Base-by-base conservation (phyloP, 2,113 vertebrate genomes). In the Myrmophylax atrothorax region DNA sequence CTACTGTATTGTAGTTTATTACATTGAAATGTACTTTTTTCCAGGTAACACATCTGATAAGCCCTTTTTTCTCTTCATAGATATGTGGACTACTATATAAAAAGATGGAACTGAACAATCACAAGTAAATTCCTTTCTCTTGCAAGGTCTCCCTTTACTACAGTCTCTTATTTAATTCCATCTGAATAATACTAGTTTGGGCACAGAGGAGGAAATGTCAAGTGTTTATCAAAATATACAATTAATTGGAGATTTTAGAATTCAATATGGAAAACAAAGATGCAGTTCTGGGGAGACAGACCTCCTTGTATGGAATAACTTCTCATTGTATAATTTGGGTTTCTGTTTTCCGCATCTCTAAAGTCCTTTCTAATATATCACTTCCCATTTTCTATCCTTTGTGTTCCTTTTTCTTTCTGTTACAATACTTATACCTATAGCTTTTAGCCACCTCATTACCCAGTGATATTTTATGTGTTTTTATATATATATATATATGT, bases 11-110 rank as follows among this genome's bases (percentile, higher is more conserved):
- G 33, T 18, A 58, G 7, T 67, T 75, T 79, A 42, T 75, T 75
- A 58, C 8, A 88, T 28, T 29, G 20, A 92, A 84, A 16, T 26
- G 3, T 20, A 42, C 22, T 40, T 67, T 82, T 22, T 70, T 37
- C 15, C 40, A 75, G 5, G 12, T n/a, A 1, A 1, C 1, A 0
- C 2, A 72, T 63, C 18, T 62, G 10, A 8, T 83, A 9, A 25
- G 37, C 7, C 17, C 49, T 26, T 33, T 50, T 38, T 46, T 60
- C 31, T n/a, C 49, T 10, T 3, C 6, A 35, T 23, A 52, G 19
- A 44, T 38, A 47, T 88, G 9, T 67, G 2, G 2, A n/a, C 16
- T 46, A 46, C 47, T 78, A 70, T 12, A n/a, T 42, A 70, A 73
- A n/a, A 59, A 69, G 10, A 62, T 14, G 15, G 24, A 89, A 84